A percentile compares a stretch with the other conserved stretches of the same genome.
These are phyloP conservation scores for Callinectes sapidus DNA, from an alignment of 2,888 invertebrate genomes.

Conservation along the genomic window DNA sequence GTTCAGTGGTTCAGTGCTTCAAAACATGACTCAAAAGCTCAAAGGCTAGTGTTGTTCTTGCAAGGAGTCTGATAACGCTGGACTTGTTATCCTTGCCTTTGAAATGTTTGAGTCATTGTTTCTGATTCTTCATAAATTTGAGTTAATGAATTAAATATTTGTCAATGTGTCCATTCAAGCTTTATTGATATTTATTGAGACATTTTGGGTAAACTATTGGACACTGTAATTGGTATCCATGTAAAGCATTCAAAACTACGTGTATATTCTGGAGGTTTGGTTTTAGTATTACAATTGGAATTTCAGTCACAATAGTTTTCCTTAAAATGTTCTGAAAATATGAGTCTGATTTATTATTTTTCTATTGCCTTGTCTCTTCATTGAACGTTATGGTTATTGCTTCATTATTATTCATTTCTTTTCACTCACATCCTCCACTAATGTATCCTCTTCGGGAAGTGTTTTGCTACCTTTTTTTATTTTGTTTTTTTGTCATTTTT, in stretches of 20 bases:
- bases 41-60: not conserved
- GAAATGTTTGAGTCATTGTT: not conserved
- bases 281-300: not conserved
- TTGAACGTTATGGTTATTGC: not conserved
- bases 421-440: slow-evolving; percentile 38
- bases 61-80: not conserved
- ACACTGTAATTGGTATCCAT: not conserved
- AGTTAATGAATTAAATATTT: not conserved
- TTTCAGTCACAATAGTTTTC: not conserved
- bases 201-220: not conserved
- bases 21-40: not conserved
- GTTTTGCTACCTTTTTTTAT: slow-evolving; percentile 11
- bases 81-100: not conserved
- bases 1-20: not conserved
- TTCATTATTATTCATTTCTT: slow-evolving; percentile 27
- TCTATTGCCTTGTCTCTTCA: not conserved
- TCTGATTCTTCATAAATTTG: not conserved
- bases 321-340: not conserved
- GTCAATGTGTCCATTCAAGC: not conserved
- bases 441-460: slow-evolving; percentile 37
- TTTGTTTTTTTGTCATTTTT: slow-evolving; percentile 15
- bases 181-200: not conserved
- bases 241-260: not conserved
- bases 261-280: not conserved
- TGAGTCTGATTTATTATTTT: not conserved